These are phyloP conservation scores for Cyprinodon brontotheroides DNA, from an alignment of 2,113 vertebrate species.

Conservation along the genomic window DNA sequence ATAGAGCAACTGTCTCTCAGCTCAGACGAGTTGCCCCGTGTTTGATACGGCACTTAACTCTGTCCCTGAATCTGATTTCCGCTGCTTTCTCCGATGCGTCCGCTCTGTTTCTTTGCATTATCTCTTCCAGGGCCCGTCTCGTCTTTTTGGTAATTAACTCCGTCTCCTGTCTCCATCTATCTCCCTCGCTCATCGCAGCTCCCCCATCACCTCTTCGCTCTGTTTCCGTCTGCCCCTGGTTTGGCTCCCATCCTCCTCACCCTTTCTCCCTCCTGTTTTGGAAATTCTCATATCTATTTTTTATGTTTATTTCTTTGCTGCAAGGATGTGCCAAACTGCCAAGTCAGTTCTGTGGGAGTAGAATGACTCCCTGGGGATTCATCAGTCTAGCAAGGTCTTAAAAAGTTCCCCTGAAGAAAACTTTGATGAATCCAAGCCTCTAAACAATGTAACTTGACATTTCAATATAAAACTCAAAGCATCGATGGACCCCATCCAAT, in stretches of 20 bases:
- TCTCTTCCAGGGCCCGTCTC: not conserved
- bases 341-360: conserved; percentile 21
- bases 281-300: conserved; percentile 4
- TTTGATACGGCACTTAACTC: conserved; percentile 20
- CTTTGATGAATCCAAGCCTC: conserved; percentile 45
- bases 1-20: not conserved
- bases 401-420: conserved; percentile 8
- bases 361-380: conserved; percentile 20
- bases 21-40: not conserved
- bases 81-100: conserved; percentile 5
- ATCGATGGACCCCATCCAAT: conserved; percentile 11
- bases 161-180: not conserved
- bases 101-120: conserved; percentile 13
- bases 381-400: conserved; percentile 30
- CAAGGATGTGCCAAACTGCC: conserved; percentile 2
- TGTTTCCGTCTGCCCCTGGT: conserved; percentile 3
- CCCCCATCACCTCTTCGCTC: not conserved
- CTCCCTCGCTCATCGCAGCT: conserved; percentile 5
- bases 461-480: not conserved
- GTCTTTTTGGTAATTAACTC: conserved; percentile 24
- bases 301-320: too few relatives aligned
- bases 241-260: not conserved
- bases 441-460: not conserved
- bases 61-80: conserved; percentile 30
- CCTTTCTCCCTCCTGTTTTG: not conserved